These are phyloP conservation scores for Eospalax fontanierii DNA, from an alignment of 2,797 vertebrate genomes.

Conservation along the genomic window DNA sequence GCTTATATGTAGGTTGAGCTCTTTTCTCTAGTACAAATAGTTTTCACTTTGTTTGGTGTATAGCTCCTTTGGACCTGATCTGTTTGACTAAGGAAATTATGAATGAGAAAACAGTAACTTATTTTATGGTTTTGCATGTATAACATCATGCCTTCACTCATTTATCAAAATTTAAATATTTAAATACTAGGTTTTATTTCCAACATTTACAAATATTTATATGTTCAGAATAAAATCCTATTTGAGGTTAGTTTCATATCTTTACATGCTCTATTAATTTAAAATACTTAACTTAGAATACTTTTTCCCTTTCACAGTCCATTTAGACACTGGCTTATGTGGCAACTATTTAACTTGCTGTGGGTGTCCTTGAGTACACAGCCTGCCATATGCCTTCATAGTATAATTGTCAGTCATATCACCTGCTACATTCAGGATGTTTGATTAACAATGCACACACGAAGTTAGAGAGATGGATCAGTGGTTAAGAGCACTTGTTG, in stretches of 20 bases:
- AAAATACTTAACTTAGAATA: background rate
- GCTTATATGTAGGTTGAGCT: conserved; percentile 74
- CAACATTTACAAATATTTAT: background rate
- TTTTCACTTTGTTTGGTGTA: conserved; percentile 58
- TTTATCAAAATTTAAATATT: background rate
- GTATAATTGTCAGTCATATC: background rate
- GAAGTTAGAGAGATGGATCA: background rate
- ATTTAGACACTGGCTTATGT: background rate
- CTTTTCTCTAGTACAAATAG: conserved; percentile 39
- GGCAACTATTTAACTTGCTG: background rate
- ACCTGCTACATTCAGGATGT: background rate
- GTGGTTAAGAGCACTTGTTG: background rate
- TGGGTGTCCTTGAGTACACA: background rate
- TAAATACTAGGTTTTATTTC: background rate
- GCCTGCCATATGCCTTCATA: background rate
- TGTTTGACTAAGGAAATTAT: conserved; percentile 18
- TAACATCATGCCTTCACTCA: background rate
- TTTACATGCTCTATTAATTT: background rate
- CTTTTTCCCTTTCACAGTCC: background rate
- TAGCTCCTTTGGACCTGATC: background rate
- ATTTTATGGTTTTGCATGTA: background rate
- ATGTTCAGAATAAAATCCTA: background rate
- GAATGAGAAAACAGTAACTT: background rate
- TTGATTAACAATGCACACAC: background rate
- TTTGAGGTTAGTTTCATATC: background rate